Conservation (phyloP, 2,888 invertebrate species). For the Galeruca laticollis region DNA sequence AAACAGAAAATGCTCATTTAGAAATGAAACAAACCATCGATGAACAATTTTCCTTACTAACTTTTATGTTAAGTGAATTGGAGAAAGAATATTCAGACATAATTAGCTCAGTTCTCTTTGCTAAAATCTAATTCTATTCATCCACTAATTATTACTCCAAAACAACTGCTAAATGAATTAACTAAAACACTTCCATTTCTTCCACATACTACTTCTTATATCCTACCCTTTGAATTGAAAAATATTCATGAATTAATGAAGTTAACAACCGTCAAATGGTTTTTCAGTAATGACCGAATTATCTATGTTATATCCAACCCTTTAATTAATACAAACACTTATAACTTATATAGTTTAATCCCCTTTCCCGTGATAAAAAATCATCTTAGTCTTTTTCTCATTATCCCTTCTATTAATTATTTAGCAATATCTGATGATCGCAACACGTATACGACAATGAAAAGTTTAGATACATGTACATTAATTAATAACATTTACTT, state of each 20-base stretch:
- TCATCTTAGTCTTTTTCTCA: not conserved
- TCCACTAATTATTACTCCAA: conserved; percentile 25
- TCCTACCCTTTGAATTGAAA: conserved; percentile 8
- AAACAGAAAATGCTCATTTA: not conserved
- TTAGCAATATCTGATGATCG: conserved; percentile 13
- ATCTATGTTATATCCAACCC: conserved; percentile 22
- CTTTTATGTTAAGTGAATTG: conserved; percentile 22
- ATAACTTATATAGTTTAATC: conserved; percentile 18
- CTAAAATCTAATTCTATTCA: conserved; percentile 23
- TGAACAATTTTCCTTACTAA: conserved; percentile 21
- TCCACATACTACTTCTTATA: conserved; percentile 16
- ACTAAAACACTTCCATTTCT: conserved; percentile 14
- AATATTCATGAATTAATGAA: conserved; percentile 3
- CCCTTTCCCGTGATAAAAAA: conserved; percentile 14
- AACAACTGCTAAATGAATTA: conserved; percentile 17
- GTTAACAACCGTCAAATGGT: not conserved
- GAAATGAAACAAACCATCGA: conserved; percentile 21
- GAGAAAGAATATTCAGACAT: conserved; percentile 9
- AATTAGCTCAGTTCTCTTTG: conserved; percentile 17
- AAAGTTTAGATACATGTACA: conserved; percentile 2
- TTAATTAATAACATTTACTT: conserved; percentile 3
- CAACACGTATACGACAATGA: not conserved
- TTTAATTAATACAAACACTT: conserved; percentile 9
- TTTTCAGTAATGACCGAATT: conserved; percentile 13
- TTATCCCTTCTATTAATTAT: conserved; percentile 20